These are phyloP conservation scores for Dascillus cervinus DNA, from an alignment of 2,888 invertebrate species.

Conservation along the genomic window DNA sequence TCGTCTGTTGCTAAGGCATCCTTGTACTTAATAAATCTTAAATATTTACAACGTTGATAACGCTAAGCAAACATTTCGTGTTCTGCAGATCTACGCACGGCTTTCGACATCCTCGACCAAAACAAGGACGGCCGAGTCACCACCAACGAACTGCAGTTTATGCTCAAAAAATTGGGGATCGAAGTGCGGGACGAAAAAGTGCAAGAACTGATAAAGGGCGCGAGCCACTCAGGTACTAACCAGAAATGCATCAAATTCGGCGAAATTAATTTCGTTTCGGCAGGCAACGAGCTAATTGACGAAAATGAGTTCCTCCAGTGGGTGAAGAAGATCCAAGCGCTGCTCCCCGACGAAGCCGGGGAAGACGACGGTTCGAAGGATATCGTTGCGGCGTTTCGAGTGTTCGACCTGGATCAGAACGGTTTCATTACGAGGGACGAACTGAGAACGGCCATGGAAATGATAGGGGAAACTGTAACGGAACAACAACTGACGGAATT, in stretches of 20 bases:
- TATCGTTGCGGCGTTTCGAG: slow-evolving; percentile 80
- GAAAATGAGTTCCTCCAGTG: slow-evolving; percentile 73
- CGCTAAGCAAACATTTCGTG: not conserved
- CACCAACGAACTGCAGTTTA: slow-evolving; percentile 66
- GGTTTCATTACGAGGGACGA: slow-evolving; percentile 82
- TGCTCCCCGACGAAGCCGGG: slow-evolving; percentile 53
- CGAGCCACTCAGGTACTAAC: slow-evolving; percentile 30
- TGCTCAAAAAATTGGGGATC: slow-evolving; percentile 71
- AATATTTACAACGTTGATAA: too few relatives aligned
- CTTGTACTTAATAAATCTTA: too few relatives aligned
- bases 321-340: slow-evolving; percentile 65
- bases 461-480: slow-evolving; percentile 71
- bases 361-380: slow-evolving; percentile 67
- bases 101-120: slow-evolving; percentile 68
- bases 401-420: slow-evolving; percentile 84
- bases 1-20: too few relatives aligned
- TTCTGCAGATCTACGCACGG: slow-evolving; percentile 61
- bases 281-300: slow-evolving; percentile 67
- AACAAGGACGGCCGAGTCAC: slow-evolving; percentile 73
- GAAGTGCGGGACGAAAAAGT: slow-evolving; percentile 67
- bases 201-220: slow-evolving; percentile 64
- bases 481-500: slow-evolving; percentile 69
- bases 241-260: not conserved
- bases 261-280: too few relatives aligned
- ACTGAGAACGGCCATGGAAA: slow-evolving; percentile 69